Conservation (phyloP, 2,113 vertebrate species). For the Piprites chloris region DNA sequence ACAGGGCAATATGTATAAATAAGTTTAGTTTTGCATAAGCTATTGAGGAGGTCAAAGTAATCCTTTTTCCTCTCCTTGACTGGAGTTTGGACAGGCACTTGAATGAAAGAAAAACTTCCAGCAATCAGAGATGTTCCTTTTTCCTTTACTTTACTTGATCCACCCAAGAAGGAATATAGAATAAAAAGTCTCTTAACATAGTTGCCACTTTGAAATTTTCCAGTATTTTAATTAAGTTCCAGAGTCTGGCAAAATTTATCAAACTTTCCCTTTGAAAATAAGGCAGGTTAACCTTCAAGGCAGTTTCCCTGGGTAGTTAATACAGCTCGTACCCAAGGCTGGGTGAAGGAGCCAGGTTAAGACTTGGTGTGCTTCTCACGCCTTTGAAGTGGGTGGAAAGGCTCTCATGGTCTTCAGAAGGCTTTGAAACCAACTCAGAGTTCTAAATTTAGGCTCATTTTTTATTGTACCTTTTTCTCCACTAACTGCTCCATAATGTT, state of each 20-base stretch:
- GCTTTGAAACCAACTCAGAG: neutral
- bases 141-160: neutral
- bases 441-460: neutral
- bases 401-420: neutral
- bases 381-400: slow-evolving; percentile 5
- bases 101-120: slow-evolving; percentile 2
- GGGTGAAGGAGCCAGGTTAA: neutral
- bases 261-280: slow-evolving; percentile 2
- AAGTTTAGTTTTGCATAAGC: neutral
- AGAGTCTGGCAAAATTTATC: slow-evolving; percentile 23
- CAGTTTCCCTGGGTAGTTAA: neutral
- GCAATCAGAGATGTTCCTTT: neutral
- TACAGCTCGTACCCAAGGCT: neutral
- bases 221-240: slow-evolving; percentile 59
- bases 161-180: neutral
- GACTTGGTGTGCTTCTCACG: neutral
- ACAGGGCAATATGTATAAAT: neutral
- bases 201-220: slow-evolving; percentile 49
- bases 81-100: neutral
- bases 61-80: neutral
- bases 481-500: neutral
- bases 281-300: neutral
- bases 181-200: neutral
- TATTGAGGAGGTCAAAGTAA: neutral
- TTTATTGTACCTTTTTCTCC: neutral